A percentile compares a stretch with the other conserved stretches of the same genome.
phyloP scores from a whole-genome alignment of 2,888 invertebrate species.

The Cataglyphis cursor region DNA sequence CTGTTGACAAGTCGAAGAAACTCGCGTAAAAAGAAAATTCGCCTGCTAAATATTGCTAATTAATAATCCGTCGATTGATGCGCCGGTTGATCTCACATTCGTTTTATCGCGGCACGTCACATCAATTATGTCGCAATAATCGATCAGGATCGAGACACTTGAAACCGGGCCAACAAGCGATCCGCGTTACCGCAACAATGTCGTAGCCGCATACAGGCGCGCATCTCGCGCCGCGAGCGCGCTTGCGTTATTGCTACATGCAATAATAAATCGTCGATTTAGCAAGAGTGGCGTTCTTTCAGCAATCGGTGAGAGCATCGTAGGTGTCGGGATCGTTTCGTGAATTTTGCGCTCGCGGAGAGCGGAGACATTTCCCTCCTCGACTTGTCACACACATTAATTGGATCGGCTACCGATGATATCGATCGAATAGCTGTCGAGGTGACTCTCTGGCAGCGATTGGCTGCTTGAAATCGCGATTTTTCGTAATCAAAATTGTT shows the following conservation, averaged over 20 bases:
- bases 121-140: conserved; percentile 53
- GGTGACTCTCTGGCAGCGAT: not conserved
- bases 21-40: not conserved
- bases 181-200: conserved; percentile 74
- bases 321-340: conserved; percentile 63
- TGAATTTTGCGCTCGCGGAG: conserved; percentile 46
- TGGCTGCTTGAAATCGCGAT: not conserved
- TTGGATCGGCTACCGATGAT: conserved; percentile 22
- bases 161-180: conserved; percentile 70
- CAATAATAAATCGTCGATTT: conserved; percentile 78
- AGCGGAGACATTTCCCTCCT: conserved; percentile 9
- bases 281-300: conserved; percentile 73
- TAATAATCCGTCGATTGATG: not conserved
- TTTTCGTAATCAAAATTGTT: not conserved
- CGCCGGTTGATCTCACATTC: not conserved
- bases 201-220: conserved; percentile 68
- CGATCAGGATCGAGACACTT: conserved; percentile 66
- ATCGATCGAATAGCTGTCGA: not conserved
- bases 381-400: conserved; percentile 38
- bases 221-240: conserved; percentile 51
- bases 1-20: not conserved
- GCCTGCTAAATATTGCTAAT: not conserved
- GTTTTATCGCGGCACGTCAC: conserved; percentile 10
- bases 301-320: conserved; percentile 72
- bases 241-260: conserved; percentile 73